phyloP scores from a whole-genome alignment of 2,888 invertebrate genomes.

The Alviniconcha strummeri region DNA sequence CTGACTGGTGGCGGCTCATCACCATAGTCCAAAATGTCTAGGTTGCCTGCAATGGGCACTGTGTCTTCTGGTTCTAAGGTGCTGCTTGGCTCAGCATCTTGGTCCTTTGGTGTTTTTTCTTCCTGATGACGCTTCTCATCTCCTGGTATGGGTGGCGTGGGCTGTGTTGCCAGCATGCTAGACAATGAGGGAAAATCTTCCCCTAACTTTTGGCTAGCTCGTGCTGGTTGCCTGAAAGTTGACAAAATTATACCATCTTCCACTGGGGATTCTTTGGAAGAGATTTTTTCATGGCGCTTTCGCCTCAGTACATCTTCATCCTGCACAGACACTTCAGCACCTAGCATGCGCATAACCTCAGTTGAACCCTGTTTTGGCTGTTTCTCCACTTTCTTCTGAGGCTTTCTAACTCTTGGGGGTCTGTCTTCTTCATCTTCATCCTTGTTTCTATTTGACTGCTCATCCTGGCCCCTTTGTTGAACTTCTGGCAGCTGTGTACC shows the following conservation, averaged over 20 bases:
- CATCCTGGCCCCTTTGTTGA: too few species aligned
- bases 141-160: neutral
- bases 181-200: conserved; percentile 22
- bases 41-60: conserved; percentile 10
- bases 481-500: neutral
- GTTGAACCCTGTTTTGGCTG: neutral
- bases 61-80: conserved; percentile 3
- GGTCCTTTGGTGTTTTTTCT: neutral
- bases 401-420: conserved; percentile 8
- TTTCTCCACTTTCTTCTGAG: neutral
- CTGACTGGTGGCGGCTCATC: neutral
- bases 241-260: conserved; percentile 3
- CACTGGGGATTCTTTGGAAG: neutral
- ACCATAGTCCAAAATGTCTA: conserved; percentile 21
- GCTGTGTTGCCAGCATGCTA: neutral
- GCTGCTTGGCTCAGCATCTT: neutral
- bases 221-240: conserved; percentile 16
- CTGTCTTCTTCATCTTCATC: neutral
- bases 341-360: neutral
- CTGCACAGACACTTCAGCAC: neutral
- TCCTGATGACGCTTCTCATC: neutral
- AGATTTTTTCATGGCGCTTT: neutral
- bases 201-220: conserved; percentile 6
- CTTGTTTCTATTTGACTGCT: neutral
- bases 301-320: neutral